phyloP scores from a whole-genome alignment of 2,113 vertebrate species.

The Chloroceryle aenea region DNA sequence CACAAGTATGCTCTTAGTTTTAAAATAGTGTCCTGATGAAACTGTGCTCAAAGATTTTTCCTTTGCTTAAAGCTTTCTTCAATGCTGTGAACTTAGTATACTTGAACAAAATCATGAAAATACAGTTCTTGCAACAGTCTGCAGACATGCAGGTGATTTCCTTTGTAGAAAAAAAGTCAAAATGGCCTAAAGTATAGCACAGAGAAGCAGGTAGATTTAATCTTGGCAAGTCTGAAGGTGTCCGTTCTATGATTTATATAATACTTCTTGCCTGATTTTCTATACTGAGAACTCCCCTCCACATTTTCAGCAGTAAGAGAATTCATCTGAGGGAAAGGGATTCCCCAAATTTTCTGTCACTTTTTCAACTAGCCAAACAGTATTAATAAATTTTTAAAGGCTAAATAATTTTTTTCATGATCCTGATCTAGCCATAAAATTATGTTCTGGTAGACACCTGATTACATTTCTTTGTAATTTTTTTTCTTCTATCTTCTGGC shows the following conservation, averaged over 20 bases:
- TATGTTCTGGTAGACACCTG: not conserved
- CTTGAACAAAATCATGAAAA: not conserved
- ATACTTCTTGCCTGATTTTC: not conserved
- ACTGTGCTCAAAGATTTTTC: not conserved
- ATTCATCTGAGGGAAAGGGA: not conserved
- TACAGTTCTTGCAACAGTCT: not conserved
- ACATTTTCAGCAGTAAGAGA: not conserved
- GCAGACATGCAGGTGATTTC: not conserved
- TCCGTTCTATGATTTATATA: not conserved
- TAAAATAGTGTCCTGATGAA: not conserved
- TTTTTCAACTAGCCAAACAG: not conserved
- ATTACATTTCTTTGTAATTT: conserved; percentile 18
- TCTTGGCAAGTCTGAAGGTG: not conserved
- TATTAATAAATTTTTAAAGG: not conserved
- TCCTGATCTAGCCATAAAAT: not conserved
- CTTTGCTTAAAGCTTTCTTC: not conserved
- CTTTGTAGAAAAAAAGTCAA: not conserved
- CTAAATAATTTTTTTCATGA: not conserved
- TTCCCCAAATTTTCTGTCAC: not conserved
- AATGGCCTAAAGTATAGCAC: fast-evolving
- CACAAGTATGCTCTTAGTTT: not conserved
- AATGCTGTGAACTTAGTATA: not conserved
- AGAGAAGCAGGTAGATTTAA: not conserved
- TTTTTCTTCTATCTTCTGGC: conserved; percentile 41
- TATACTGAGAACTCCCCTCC: fast-evolving